Evolutionary conservation across 2,797 vertebrate species (phyloP).

Genomic region (Sciaenops ocellatus): DNA sequence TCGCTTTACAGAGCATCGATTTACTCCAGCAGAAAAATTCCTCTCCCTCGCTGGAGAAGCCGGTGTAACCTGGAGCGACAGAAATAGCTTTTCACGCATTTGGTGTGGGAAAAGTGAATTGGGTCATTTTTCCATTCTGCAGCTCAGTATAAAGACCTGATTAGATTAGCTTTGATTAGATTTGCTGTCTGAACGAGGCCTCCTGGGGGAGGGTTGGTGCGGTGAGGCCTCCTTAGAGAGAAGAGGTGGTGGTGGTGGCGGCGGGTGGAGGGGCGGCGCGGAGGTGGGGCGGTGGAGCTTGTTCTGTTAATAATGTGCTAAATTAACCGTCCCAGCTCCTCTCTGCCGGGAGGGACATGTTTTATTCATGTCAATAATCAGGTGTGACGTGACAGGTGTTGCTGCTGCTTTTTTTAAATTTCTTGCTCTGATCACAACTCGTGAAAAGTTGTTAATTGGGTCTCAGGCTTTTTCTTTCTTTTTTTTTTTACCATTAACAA

Average conservation of each 20-base stretch:
- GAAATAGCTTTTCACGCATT: conserved; percentile 67
- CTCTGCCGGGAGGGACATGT: conserved; percentile 66
- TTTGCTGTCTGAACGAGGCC: conserved; percentile 61
- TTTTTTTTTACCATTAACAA: background rate
- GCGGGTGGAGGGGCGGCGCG: conserved; percentile 12
- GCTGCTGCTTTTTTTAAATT: conserved; percentile 8
- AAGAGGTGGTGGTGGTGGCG: background rate
- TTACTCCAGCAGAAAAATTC: conserved; percentile 26
- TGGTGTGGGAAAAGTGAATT: conserved; percentile 75
- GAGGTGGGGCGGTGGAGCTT: conserved; percentile 16
- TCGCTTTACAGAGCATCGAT: conserved; percentile 1
- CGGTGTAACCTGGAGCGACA: conserved; percentile 55
- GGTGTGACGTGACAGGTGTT: conserved; percentile 78
- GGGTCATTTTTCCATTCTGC: conserved; percentile 69
- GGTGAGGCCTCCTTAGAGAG: conserved; percentile 56
- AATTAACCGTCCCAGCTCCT: conserved; percentile 70
- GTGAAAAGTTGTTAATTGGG: conserved; percentile 77
- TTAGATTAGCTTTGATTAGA: conserved; percentile 79
- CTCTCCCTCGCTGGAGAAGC: conserved; percentile 25
- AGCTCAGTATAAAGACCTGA: conserved; percentile 67
- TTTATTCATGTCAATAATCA: conserved; percentile 78
- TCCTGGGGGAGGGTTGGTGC: conserved; percentile 32
- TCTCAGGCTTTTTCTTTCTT: conserved; percentile 37
- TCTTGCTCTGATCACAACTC: conserved; percentile 57
- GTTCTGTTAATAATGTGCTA: conserved; percentile 77